Evolutionary conservation across 2,888 invertebrate species (phyloP), one percentile per base, ranked within the genome.

Genomic region (Hemicrepidius hirtus): DNA sequence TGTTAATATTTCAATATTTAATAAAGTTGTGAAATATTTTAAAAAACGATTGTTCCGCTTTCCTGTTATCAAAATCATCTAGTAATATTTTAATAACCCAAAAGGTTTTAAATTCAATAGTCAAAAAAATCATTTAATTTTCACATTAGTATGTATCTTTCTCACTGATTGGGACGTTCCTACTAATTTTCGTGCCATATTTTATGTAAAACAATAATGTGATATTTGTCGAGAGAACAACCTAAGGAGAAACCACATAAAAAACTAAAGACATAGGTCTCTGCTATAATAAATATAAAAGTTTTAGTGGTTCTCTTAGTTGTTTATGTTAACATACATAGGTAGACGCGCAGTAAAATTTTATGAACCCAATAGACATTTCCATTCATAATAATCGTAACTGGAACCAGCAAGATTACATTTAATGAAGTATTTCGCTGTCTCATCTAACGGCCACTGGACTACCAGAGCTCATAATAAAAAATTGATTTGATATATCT

Each of bases 261-360:
- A 57, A 68, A 72, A 63, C 57, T 57, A 71, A 76, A 76, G 73
- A 76, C 74, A 76, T 71, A 76, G 74, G 70, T 76, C 76, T 71
- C 68, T 28, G 67, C 62, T 41, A 62, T 65, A 76, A 73, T 76
- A 77, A 77, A 76, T 73, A 75, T 75, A 74, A 76, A 76, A 73
- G 74, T 74, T 75, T 76, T 75, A 76, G 71, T 74, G 65, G 73
- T 57, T 50, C 64, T 40, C 53, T 35, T 63, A 59, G 66, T 40
- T 64, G 68, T 70, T 72, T 68, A 71, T 67, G 60, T 63, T 72
- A 63, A 72, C 63, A 73, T 60, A 69, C 68, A 68, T 68, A 68
- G 53, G 55, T 73, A 73, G 65, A 63, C 13, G 41, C 53, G 75
- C 73, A 71, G 73, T 75, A 71, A 75, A 76, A 73, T 76, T 76